Evolutionary conservation across 2,113 vertebrate genomes (phyloP), one percentile per base, ranked within the genome.

Genomic region (Nycticorax nycticorax): DNA sequence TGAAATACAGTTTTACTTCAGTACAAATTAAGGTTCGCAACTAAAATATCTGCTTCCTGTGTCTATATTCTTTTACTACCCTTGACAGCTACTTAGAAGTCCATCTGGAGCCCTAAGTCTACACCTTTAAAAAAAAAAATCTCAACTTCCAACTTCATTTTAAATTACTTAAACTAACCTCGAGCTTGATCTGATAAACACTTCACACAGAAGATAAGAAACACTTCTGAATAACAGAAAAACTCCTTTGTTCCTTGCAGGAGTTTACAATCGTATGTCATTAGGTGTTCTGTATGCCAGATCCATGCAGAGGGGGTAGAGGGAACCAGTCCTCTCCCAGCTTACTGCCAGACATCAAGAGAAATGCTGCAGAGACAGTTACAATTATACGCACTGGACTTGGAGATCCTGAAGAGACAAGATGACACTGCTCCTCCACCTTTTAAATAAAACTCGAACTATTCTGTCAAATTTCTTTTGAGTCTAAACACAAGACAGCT

Each of bases 1-100:
- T 99, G 97, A 62, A 98, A 98, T 23, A 96, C 32, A 98, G 66
- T 33, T 87, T 53, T 37, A 48, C 23, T 81, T 90, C 30, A 94
- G 53, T 63, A 32, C 63, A 79, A 55, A 93, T n/a, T 82, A 85
- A 76, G 8, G 64, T 81, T 95, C 6, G 3, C 14, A 87, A 45
- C 33, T 57, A 43, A 3, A 88, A 4, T 8, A 69, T 9, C 47
- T 33, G 26, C 23, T 71, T 48, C 47, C 33, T 32, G 8, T 0
- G 8, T 17, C 37, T 20, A 28, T 0, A 0, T 30, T 63, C 30
- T 74, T 91, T 19, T 63, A 71, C 24, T 23, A 68, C 10, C 15
- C 62, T 47, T 32, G 7, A 67, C 11, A 76, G 5, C 8, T 11
- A 55, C 18, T 33, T 41, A 35, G 0, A 30, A 62, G 32, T 37